Base-by-base conservation (phyloP, 1,140 invertebrate species). In the Helicoverpa zea region DNA sequence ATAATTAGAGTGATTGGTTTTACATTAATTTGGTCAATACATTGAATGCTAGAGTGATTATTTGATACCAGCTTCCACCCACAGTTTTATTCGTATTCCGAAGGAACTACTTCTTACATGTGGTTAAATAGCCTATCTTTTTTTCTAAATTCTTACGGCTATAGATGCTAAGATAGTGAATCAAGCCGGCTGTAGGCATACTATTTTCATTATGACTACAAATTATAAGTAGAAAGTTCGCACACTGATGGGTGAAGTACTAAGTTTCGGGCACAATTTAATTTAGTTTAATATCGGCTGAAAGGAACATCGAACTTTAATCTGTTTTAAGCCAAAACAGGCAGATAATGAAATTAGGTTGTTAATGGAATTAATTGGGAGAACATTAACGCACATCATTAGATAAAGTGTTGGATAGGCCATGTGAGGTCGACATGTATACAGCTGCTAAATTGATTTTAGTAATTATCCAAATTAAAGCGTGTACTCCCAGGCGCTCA, bases 361-460 rank as follows among this genome's bases (percentile, higher is more conserved):
- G 2, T 59, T 79, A 79, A 56, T 68, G 52, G 63, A 56, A 70
- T 79, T 79, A 68, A 79, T 79, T 79, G 29, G 54, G 49, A 64
- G 52, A 43, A 47, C 76, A 79, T 79, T 79, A 79, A 56, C 11
- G 76, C 14, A 47, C 52, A 63, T 79, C 76, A 79, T 79, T 66
- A 64, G 75, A 68, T 79, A 58, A 79, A 68, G 76, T 77, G 75
- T 63, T 64, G 75, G 61, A 75, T 75, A 75, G 47, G 54, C 13
- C 11, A 64, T 52, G 59, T 35, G 76, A 58, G 29, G 16, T 47
- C 49, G 23, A 47, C 43, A n/a, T 68, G 12, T 54, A 14, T n/a
- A 52, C 18, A 12, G 63, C 16, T 35, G n/a, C 43, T 66, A 66
- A 49, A 66, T 66, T 66, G 43, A 66, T 66, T 66, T 66, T 66